These are phyloP conservation scores for Aegypius monachus DNA, from an alignment of 2,113 vertebrate species.

Conservation along the genomic window DNA sequence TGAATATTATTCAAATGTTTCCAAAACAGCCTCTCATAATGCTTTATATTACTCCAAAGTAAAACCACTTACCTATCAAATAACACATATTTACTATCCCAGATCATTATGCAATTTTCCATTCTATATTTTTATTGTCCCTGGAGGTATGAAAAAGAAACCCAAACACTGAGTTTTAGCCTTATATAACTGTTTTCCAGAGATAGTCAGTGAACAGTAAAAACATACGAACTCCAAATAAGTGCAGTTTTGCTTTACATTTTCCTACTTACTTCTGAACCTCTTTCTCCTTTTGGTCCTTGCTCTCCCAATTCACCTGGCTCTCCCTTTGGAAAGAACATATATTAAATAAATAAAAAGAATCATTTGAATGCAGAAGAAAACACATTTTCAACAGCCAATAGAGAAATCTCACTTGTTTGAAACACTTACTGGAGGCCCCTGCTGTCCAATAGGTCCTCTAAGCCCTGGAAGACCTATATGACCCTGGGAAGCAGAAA, in stretches of 20 bases:
- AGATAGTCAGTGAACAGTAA: not conserved
- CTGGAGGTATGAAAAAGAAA: not conserved
- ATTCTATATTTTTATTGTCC: not conserved
- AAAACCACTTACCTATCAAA: not conserved
- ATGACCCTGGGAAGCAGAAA: slow-evolving; percentile 82
- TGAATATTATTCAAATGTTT: not conserved
- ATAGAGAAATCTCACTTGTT: not conserved
- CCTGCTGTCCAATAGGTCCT: slow-evolving; percentile 89
- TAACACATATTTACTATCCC: not conserved
- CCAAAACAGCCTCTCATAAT: not conserved
- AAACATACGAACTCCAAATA: not conserved
- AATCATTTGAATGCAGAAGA: not conserved
- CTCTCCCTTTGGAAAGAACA: slow-evolving; percentile 80
- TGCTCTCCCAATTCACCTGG: slow-evolving; percentile 80
- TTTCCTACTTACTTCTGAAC: slow-evolving; percentile 78
- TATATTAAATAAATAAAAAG: not conserved
- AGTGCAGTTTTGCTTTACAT: not conserved
- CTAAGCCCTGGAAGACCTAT: slow-evolving; percentile 81
- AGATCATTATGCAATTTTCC: not conserved
- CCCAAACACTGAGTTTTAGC: not conserved
- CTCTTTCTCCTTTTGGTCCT: slow-evolving; percentile 87
- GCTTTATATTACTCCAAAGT: not conserved
- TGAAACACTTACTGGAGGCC: slow-evolving; percentile 84
- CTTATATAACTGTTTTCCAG: not conserved
- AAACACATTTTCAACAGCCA: not conserved